phyloP scores from a whole-genome alignment of 2,888 invertebrate genomes.

The Andrena trimmerana region DNA sequence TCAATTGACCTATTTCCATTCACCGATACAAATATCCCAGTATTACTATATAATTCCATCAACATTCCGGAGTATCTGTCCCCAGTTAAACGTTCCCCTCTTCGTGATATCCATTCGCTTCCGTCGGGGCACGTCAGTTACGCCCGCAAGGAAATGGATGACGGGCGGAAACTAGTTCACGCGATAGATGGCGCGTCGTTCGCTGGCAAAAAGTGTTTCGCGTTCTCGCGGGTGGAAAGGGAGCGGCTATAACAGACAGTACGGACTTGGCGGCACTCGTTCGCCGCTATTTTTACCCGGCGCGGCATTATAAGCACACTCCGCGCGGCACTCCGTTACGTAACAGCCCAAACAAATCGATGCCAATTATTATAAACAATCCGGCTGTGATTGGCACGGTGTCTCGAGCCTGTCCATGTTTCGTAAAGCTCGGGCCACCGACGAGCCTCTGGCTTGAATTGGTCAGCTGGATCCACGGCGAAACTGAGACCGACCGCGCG shows the following conservation, averaged over 20 bases:
- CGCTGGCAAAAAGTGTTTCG: slow-evolving; percentile 50
- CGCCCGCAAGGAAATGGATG: neutral
- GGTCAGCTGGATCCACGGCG: slow-evolving; percentile 61
- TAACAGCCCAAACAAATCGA: slow-evolving; percentile 79
- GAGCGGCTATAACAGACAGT: slow-evolving; percentile 68
- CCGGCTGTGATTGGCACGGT: slow-evolving; percentile 59
- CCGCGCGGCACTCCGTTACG: slow-evolving; percentile 72
- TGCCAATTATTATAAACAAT: slow-evolving; percentile 83
- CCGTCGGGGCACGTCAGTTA: neutral
- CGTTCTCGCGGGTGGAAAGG: slow-evolving; percentile 60
- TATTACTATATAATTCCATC: too few species aligned
- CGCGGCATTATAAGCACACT: slow-evolving; percentile 77
- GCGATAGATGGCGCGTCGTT: slow-evolving; percentile 9
- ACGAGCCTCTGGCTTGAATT: slow-evolving; percentile 62
- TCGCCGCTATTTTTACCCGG: slow-evolving; percentile 79
- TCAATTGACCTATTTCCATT: too few species aligned
- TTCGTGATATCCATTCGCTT: neutral
- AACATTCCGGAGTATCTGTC: neutral
- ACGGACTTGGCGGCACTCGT: slow-evolving; percentile 73
- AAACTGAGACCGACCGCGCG: slow-evolving; percentile 55
- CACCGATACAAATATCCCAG: too few species aligned
- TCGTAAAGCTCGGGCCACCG: slow-evolving; percentile 24
- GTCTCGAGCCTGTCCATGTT: slow-evolving; percentile 3
- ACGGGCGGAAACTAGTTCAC: neutral
- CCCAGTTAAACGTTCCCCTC: neutral